Evolutionary conservation across 2,797 vertebrate genomes (phyloP), one percentile per base, ranked within the genome.

Genomic region (Euthynnus affinis): DNA sequence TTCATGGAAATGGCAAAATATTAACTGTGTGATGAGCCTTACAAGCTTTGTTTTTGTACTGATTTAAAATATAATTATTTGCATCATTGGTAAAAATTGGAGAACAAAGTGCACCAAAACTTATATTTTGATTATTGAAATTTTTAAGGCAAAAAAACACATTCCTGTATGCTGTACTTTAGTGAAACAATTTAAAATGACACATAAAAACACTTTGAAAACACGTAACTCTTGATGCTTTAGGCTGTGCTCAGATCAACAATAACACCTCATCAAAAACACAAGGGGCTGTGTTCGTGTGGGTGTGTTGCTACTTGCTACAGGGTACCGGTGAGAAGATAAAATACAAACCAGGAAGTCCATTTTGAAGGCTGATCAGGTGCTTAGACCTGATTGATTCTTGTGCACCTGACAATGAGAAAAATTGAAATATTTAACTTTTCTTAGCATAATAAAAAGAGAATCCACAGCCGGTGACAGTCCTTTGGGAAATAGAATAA

Each of bases 251-350:
- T 71, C 29, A 79, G 20, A 37, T 88, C 59, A 73, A 71, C 78
- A 77, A n/a, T n/a, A 74, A 65, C n/a, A 53, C 34, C 48, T 29
- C 67, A 66, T 57, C 20, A 61, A 58, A 71, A 84, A 67, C 6
- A 4, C 71, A 61, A 56, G 37, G 22, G 40, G 65, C 67, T 69
- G 56, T 3, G 1, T 29, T 56, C 32, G 58, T 58, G 65, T 82
- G 71, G 81, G 84, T 9, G 80, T 81, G 57, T 76, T 81, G 78
- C 51, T 80, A 18, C 53, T 75, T 74, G 25, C 71, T 69, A 12
- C 55, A 53, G 60, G 32, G 42, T 58, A 65, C 14, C 18, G 8
- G 58, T 58, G 49, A 84, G 48, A 51, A n/a, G 55, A 75, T 63
- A 25, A 61, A 75, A 56, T 55, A 51, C 52, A 48, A 62, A 61